These are phyloP conservation scores for Glossophaga mutica DNA, from an alignment of 2,797 vertebrate species.

Conservation along the genomic window DNA sequence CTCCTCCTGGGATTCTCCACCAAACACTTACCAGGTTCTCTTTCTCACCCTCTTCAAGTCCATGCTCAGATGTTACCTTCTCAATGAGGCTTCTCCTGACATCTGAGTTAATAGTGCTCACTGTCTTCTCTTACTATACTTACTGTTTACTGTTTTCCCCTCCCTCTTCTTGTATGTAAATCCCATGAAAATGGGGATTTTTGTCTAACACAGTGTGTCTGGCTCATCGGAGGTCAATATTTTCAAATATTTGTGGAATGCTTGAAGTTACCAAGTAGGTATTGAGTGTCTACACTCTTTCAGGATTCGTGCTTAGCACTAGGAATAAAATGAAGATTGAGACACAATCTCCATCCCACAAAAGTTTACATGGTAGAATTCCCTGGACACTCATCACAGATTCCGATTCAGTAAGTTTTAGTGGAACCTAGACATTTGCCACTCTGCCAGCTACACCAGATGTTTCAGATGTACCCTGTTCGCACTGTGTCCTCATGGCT, in stretches of 20 bases:
- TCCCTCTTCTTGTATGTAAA: background rate
- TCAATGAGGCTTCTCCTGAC: background rate
- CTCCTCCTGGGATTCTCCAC: background rate
- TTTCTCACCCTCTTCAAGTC: background rate
- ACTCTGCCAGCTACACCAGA: background rate
- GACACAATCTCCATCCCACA: constrained; percentile 23
- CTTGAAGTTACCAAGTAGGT: constrained; percentile 11
- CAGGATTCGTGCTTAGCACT: background rate
- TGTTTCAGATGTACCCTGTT: background rate
- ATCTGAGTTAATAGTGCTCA: background rate
- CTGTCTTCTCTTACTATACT: background rate
- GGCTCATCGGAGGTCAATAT: background rate
- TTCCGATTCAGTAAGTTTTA: constrained; percentile 17
- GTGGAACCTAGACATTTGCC: background rate
- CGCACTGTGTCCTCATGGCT: background rate
- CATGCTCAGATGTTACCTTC: background rate
- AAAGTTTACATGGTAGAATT: background rate
- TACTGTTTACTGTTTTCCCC: background rate
- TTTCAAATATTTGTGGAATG: constrained; percentile 52
- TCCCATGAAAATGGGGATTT: background rate
- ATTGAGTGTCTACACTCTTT: background rate
- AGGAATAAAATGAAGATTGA: constrained; percentile 38
- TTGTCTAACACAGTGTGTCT: background rate
- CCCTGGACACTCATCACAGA: background rate
- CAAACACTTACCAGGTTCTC: background rate